Evolutionary conservation across 1,140 invertebrate species (phyloP).

Genomic region (Drosophila carrolli): DNA sequence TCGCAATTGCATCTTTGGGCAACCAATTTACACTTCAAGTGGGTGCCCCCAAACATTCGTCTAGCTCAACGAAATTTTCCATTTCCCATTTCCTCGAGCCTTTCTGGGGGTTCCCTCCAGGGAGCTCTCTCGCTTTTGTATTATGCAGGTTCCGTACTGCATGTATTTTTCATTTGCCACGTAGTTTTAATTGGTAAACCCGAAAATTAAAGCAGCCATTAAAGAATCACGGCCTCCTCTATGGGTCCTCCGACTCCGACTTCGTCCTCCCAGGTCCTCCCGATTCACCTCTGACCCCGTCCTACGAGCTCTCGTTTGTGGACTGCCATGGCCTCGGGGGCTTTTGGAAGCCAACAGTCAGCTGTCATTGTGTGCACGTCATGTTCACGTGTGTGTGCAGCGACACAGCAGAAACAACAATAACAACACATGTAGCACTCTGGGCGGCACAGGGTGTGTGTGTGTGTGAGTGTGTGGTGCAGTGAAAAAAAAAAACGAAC

Average conservation of each 20-base stretch:
- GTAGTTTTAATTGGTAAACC: constrained; percentile 82
- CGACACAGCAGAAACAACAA: constrained; percentile 61
- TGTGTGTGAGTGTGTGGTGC: constrained; percentile 10
- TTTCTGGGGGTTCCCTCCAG: not conserved
- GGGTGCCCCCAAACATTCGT: constrained; percentile 34
- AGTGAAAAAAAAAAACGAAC: constrained; percentile 51
- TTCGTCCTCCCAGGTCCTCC: not conserved
- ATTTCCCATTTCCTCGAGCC: not conserved
- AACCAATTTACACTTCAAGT: constrained; percentile 61
- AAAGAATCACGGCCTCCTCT: constrained; percentile 75
- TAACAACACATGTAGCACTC: constrained; percentile 56
- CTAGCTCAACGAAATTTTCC: constrained; percentile 12
- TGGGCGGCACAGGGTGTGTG: constrained; percentile 1
- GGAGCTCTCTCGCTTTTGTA: constrained; percentile 7
- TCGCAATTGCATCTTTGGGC: constrained; percentile 55
- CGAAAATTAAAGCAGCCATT: constrained; percentile 82
- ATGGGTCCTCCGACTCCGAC: not conserved
- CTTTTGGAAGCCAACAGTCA: constrained; percentile 82
- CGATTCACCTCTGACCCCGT: constrained; percentile 24
- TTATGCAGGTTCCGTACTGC: constrained; percentile 30
- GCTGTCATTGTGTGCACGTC: constrained; percentile 81
- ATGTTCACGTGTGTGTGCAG: constrained; percentile 68
- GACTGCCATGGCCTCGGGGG: constrained; percentile 70
- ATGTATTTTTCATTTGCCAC: constrained; percentile 81
- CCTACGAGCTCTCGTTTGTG: constrained; percentile 53